Conservation (phyloP, 2,797 vertebrate species). For the Echeneis naucrates region DNA sequence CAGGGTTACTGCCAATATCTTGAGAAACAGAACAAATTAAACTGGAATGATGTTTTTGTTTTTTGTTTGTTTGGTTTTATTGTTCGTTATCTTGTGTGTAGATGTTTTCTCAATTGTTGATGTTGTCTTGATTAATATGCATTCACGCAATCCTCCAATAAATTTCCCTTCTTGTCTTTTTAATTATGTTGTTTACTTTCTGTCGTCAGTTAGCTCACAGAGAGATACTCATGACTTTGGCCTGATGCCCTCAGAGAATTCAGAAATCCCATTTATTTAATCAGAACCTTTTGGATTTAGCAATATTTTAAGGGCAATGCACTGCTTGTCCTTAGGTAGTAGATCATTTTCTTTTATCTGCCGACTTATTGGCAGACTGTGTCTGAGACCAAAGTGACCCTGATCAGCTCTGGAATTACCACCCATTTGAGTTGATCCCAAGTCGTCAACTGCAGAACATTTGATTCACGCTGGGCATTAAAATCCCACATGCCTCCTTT, state of each 20-base stretch:
- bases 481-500: too few relatives aligned
- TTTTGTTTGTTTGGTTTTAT: background rate
- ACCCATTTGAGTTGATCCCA: too few relatives aligned
- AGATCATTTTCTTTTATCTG: background rate
- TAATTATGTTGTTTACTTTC: conserved; percentile 19
- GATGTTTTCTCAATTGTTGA: too few relatives aligned
- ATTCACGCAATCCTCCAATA: conserved; percentile 8
- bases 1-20: conserved; percentile 21
- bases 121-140: conserved; percentile 37
- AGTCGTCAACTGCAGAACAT: too few relatives aligned
- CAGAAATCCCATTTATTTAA: conserved; percentile 6
- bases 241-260: conserved; percentile 4
- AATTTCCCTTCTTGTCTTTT: conserved; percentile 8
- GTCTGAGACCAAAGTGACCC: conserved; percentile 5
- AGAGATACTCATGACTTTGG: background rate
- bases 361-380: background rate
- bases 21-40: conserved; percentile 36
- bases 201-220: background rate
- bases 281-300: background rate
- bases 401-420: too few relatives aligned
- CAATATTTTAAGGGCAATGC: background rate
- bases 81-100: background rate
- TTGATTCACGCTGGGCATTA: too few relatives aligned
- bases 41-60: conserved; percentile 44
- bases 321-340: background rate